Evolutionary conservation across 1,140 invertebrate genomes (phyloP).

Genomic region (Cydia fagiglandana): DNA sequence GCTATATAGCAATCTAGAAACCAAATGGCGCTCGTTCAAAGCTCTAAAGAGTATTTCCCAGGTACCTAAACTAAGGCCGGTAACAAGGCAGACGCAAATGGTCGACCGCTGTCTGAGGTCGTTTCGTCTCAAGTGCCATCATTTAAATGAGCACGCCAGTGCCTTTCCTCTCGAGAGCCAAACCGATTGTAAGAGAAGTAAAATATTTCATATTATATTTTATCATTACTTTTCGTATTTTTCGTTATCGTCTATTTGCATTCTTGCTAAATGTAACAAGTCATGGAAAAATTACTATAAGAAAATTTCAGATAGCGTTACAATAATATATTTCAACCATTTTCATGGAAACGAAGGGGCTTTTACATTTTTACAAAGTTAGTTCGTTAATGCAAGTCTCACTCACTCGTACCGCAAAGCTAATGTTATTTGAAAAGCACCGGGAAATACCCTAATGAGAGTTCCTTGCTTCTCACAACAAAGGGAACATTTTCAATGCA

Average conservation of each 20-base stretch:
- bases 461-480: constrained; percentile 64
- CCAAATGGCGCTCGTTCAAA: constrained; percentile 13
- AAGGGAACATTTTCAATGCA: constrained; percentile 65
- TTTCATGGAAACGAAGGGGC: constrained; percentile 34
- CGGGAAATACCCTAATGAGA: constrained; percentile 71
- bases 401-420: constrained; percentile 47
- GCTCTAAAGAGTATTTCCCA: constrained; percentile 40
- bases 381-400: constrained; percentile 62
- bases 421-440: constrained; percentile 70
- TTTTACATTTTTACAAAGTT: constrained; percentile 39
- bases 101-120: constrained; percentile 46
- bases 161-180: constrained; percentile 45
- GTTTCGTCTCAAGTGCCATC: constrained; percentile 64
- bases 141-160: constrained; percentile 59
- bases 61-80: constrained; percentile 47
- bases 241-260: background rate
- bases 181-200: constrained; percentile 47
- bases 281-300: background rate
- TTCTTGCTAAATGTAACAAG: background rate
- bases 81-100: constrained; percentile 51
- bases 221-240: background rate
- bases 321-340: no score
- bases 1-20: background rate
- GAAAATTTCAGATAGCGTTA: constrained; percentile 34
- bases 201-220: constrained; percentile 33